A percentile compares a stretch with the other conserved stretches of the same genome.
phyloP scores from a whole-genome alignment of 2,113 vertebrate species.

The Haemorhous mexicanus region DNA sequence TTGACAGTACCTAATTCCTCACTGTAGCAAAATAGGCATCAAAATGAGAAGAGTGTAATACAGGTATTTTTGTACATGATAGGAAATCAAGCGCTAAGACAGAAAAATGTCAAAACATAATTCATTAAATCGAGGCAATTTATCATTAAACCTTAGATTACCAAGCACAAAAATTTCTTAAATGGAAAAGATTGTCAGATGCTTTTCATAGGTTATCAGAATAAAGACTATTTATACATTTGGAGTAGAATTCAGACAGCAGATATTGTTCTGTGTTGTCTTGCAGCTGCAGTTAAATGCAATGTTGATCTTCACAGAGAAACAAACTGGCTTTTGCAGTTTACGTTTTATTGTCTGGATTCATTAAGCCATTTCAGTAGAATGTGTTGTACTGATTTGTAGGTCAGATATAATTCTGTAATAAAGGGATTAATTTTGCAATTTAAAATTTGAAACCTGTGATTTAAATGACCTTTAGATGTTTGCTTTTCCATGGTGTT shows the following conservation, averaged over 20 bases:
- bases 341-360: background rate
- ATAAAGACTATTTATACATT: background rate
- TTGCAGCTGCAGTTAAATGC: background rate
- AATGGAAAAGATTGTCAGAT: background rate
- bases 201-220: background rate
- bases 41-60: background rate
- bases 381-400: background rate
- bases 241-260: background rate
- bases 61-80: background rate
- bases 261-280: background rate
- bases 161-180: background rate
- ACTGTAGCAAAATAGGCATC: background rate
- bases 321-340: background rate
- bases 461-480: background rate
- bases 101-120: background rate
- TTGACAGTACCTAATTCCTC: background rate
- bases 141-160: background rate
- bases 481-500: background rate
- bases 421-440: background rate
- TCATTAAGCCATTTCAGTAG: background rate
- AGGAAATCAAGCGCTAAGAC: background rate
- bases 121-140: background rate
- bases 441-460: background rate
- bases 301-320: background rate
- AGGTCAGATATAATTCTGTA: background rate